A percentile compares a stretch with the other conserved stretches of the same genome.
phyloP scores from a whole-genome alignment of 1,140 invertebrate genomes.

The Elysia chlorotica region DNA sequence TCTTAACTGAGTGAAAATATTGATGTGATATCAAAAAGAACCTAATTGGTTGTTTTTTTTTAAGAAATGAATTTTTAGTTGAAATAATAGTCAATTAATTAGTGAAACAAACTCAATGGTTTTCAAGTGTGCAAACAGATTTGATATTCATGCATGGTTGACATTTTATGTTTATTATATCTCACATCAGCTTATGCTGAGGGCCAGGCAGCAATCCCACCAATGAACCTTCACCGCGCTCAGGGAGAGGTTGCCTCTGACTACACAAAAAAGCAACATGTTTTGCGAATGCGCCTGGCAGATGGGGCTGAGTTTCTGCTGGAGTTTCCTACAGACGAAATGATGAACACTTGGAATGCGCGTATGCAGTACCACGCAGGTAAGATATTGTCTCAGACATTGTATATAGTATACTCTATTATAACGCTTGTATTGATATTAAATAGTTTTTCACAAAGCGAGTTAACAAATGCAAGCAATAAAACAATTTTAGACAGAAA shows the following conservation, averaged over 20 bases:
- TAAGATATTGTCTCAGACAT: slow-evolving; percentile 16
- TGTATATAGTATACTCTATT: not conserved
- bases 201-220: slow-evolving; percentile 84
- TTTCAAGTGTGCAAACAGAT: too few species aligned
- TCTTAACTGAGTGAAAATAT: too few species aligned
- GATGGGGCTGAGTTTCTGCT: slow-evolving; percentile 95
- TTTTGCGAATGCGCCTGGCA: slow-evolving; percentile 79
- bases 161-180: too few species aligned
- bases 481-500: too few species aligned
- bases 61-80: slow-evolving; percentile 16
- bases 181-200: slow-evolving; percentile 75
- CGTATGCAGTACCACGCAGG: slow-evolving; percentile 91
- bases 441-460: not conserved
- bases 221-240: slow-evolving; percentile 87
- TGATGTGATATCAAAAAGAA: too few species aligned
- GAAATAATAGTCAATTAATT: too few species aligned
- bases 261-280: slow-evolving; percentile 94
- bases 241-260: slow-evolving; percentile 82
- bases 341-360: slow-evolving; percentile 91
- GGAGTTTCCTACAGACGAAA: slow-evolving; percentile 73
- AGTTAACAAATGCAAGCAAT: not conserved
- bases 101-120: too few species aligned
- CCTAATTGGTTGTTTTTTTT: too few species aligned
- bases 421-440: not conserved
- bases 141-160: too few species aligned